Conservation (phyloP, 1,140 invertebrate genomes). For the Zaprionus ornatus region DNA sequence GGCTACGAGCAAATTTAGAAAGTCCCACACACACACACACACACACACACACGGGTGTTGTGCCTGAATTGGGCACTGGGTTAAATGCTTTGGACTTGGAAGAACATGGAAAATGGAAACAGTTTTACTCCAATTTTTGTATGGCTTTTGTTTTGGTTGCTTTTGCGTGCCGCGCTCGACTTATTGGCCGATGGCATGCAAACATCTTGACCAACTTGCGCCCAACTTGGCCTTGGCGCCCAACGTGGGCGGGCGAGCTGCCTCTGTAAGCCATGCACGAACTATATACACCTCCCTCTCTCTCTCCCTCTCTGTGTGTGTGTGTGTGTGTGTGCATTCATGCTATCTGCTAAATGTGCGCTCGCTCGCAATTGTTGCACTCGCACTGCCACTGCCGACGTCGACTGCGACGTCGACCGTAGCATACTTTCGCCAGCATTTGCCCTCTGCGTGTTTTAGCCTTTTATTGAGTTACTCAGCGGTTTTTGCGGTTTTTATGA, state of each 20-base stretch:
- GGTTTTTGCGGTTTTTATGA: slow-evolving; percentile 46
- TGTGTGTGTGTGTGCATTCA: slow-evolving; percentile 23
- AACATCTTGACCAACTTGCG: slow-evolving; percentile 60
- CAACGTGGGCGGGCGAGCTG: background rate
- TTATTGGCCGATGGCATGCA: slow-evolving; percentile 79
- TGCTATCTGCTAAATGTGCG: slow-evolving; percentile 45
- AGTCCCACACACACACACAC: slow-evolving; percentile 42
- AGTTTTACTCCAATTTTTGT: slow-evolving; percentile 56
- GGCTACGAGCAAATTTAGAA: slow-evolving; percentile 51
- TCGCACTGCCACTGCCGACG: slow-evolving; percentile 11
- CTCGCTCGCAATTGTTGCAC: slow-evolving; percentile 60
- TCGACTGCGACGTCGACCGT: slow-evolving; percentile 10
- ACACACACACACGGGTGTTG: slow-evolving; percentile 17
- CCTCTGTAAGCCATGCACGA: background rate
- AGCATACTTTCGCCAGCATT: background rate
- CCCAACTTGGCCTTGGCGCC: slow-evolving; percentile 68
- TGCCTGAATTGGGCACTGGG: background rate
- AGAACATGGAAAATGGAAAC: background rate
- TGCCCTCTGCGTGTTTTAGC: slow-evolving; percentile 34
- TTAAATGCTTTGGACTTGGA: slow-evolving; percentile 36
- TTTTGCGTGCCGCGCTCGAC: slow-evolving; percentile 70
- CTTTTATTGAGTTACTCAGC: slow-evolving; percentile 54
- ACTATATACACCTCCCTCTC: background rate
- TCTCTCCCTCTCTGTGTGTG: background rate
- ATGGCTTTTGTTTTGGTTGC: slow-evolving; percentile 37